These are phyloP conservation scores for Drosophila athabasca DNA, from an alignment of 1,140 invertebrate species.

Conservation along the genomic window DNA sequence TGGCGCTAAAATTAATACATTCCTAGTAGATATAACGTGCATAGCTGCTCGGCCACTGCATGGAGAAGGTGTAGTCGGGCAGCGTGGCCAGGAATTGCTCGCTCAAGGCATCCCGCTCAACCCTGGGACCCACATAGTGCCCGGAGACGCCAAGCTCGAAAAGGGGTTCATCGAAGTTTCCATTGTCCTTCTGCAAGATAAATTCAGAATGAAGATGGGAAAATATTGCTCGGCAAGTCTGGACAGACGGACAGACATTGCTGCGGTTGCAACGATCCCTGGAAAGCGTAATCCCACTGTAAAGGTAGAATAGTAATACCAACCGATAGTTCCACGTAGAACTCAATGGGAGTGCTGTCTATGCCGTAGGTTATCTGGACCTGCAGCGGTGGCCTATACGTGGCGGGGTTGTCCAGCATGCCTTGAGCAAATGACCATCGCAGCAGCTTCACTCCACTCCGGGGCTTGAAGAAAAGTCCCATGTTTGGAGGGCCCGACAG, in stretches of 20 bases:
- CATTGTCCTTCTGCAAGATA: constrained; percentile 84
- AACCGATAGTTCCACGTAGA: constrained; percentile 83
- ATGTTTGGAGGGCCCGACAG: constrained; percentile 88
- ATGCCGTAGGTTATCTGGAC: constrained; percentile 84
- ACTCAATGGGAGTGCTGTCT: constrained; percentile 33
- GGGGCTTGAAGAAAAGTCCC: constrained; percentile 88
- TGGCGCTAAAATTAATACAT: not conserved
- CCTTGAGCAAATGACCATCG: constrained; percentile 86
- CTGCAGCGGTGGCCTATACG: constrained; percentile 24
- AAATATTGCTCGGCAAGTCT: too few relatives aligned
- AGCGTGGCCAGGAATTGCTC: constrained; percentile 34
- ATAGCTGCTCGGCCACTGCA: constrained; percentile 48
- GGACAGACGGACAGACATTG: too few relatives aligned
- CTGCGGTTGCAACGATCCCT: too few relatives aligned
- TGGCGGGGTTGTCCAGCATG: constrained; percentile 69
- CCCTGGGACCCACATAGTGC: constrained; percentile 39
- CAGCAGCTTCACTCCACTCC: constrained; percentile 84
- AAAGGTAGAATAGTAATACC: not conserved
- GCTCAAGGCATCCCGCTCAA: constrained; percentile 27
- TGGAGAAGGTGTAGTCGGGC: constrained; percentile 40
- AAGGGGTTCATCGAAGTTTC: constrained; percentile 60
- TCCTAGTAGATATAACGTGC: constrained; percentile 55
- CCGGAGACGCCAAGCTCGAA: constrained; percentile 46
- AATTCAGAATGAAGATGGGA: too few relatives aligned
- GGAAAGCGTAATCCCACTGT: too few relatives aligned